Base-by-base conservation (phyloP, 2,113 vertebrate species). In the Psammodynastes pulverulentus region DNA sequence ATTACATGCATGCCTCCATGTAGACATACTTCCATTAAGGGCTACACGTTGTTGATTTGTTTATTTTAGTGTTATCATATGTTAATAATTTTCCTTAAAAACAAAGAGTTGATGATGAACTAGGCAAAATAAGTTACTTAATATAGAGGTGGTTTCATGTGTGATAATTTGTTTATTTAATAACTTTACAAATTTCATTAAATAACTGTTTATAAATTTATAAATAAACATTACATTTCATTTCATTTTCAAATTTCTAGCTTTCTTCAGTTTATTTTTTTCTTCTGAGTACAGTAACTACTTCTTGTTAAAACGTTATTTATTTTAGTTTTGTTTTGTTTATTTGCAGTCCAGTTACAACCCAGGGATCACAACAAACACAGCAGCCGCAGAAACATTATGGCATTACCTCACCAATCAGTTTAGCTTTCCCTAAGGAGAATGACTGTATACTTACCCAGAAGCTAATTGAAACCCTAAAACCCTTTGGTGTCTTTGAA, bases 351-450 rank as follows among this genome's bases (percentile, higher is more conserved):
- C 98, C 98, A 92, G 95, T 97, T 95, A 97, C 96, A 96, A 98
- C 96, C 93, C 98, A 98, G 97, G 98, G 98, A 97, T 97, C 97
- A 97, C 98, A 97, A 87, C 95, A 97, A 93, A 96, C 96, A 43
- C 98, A 97, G 94, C 98, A 97, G 48, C 95, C 96, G 0, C 97
- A 97, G 94, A 98, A 97, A 97, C 98, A 98, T 95, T 98, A 98
- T 98, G 98, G 98, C 95, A 98, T 99, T 95, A 98, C 98, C 53
- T 98, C 98, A 93, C 98, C 98, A 51, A 98, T 99, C 97, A 99
- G 98, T 96, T 95, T 98, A 96, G 98, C 98, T 90, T 96, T 96
- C 93, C 98, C 98, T 62, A 98, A 98, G 96, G 98, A 99, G 95
- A 96, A 97, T 26, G 98, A 99, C 95, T 97, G 98, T 96, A 94